A percentile compares a stretch with the other conserved stretches of the same genome.
Conservation (phyloP, 1,140 invertebrate species). For the Pteromalus puparum region DNA sequence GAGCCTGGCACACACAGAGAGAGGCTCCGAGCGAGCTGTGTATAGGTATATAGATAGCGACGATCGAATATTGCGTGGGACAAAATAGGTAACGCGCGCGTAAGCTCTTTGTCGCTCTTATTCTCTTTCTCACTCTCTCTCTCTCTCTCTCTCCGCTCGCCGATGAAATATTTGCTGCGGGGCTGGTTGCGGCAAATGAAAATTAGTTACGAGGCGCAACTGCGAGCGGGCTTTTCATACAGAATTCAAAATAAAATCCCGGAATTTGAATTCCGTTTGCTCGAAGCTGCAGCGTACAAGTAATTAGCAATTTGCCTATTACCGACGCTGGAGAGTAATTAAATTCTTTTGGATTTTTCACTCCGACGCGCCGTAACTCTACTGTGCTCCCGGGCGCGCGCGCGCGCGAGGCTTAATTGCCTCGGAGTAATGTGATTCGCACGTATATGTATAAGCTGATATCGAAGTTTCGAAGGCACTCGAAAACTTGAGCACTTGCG, state of each 20-base stretch:
- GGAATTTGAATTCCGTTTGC: not conserved
- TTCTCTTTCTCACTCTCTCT: not conserved
- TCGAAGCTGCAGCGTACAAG: not conserved
- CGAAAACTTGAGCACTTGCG: conserved; percentile 12
- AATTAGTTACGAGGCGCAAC: conserved; percentile 29
- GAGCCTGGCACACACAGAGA: not conserved
- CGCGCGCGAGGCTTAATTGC: not conserved
- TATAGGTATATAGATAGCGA: not conserved
- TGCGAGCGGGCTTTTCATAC: not conserved
- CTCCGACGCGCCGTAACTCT: not conserved
- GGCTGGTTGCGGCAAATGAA: conserved; percentile 28
- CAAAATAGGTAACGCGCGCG: conserved; percentile 13
- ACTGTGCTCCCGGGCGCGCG: no score
- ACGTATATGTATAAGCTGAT: not conserved
- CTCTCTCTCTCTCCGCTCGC: not conserved
- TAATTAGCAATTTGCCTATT: not conserved
- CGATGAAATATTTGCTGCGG: conserved; percentile 31
- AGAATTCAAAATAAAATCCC: conserved; percentile 31
- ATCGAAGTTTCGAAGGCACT: conserved; percentile 14
- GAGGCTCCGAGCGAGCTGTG: not conserved
- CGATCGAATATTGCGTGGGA: conserved; percentile 26
- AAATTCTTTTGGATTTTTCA: not conserved
- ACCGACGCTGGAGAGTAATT: not conserved
- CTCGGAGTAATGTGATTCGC: not conserved
- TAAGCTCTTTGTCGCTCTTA: not conserved